Percentiles rank a stretch among this genome's conserved stretches.
Evolutionary conservation across 2,888 invertebrate genomes (phyloP).

Genomic region (Eurois occulta): DNA sequence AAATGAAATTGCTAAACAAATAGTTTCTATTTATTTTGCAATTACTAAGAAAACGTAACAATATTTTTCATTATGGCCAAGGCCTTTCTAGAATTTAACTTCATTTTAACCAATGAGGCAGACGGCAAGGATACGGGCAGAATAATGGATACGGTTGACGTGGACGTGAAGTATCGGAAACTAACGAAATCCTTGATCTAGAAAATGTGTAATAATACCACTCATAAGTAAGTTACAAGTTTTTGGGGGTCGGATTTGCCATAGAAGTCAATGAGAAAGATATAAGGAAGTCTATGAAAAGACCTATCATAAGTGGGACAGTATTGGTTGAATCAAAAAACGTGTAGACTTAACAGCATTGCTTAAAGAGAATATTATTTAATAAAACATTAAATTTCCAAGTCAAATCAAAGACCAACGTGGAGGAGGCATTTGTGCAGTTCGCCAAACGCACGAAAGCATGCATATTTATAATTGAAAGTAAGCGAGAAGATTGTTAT

Average conservation of each 20-base stretch:
- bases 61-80: conserved; percentile 32
- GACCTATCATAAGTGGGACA: background rate
- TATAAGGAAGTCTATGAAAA: background rate
- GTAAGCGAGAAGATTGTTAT: conserved; percentile 12
- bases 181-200: conserved; percentile 28
- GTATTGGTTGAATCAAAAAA: background rate
- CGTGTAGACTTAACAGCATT: background rate
- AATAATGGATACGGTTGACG: conserved; percentile 39
- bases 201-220: background rate
- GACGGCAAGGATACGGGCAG: conserved; percentile 4
- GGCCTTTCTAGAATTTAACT: conserved; percentile 40
- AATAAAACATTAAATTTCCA: background rate
- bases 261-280: background rate
- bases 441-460: background rate
- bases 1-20: conserved; percentile 35
- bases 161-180: conserved; percentile 12
- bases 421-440: background rate
- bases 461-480: conserved; percentile 13
- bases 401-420: conserved; percentile 5
- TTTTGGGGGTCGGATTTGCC: background rate
- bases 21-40: conserved; percentile 34
- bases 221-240: background rate
- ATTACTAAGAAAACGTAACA: conserved; percentile 35
- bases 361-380: background rate
- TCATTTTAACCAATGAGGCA: conserved; percentile 13